Conservation (phyloP, 2,888 invertebrate species). For the Quadroppia sp. region DNA sequence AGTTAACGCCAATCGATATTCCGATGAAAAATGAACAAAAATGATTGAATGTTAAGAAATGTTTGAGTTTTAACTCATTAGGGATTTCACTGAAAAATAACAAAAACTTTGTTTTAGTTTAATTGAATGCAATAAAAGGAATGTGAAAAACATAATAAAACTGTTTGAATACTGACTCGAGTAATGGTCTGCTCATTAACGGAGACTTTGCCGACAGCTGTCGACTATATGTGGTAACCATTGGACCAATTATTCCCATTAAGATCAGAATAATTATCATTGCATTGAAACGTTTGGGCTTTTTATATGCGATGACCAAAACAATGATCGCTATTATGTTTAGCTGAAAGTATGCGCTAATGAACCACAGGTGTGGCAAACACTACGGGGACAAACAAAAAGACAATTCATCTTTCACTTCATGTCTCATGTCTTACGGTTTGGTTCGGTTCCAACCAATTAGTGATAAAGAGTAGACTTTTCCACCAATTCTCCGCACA, state of each 20-base stretch:
- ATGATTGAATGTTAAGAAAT: conserved; percentile 35
- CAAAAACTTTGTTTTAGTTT: background rate
- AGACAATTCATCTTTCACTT: background rate
- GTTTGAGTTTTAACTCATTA: background rate
- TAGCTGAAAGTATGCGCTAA: conserved; percentile 38
- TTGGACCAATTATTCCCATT: conserved; percentile 18
- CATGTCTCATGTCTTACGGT: conserved; percentile 2
- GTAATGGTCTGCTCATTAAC: conserved; percentile 22
- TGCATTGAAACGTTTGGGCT: background rate
- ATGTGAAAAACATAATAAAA: no score
- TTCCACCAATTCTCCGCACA: conserved; percentile 12
- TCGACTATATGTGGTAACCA: background rate
- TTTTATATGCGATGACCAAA: conserved; percentile 26
- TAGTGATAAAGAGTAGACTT: conserved; percentile 18
- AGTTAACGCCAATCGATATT: conserved; percentile 27
- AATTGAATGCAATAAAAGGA: no score
- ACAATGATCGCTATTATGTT: conserved; percentile 31
- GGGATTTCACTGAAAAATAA: conserved; percentile 31
- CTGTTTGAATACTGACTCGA: conserved; percentile 15
- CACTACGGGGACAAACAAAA: conserved; percentile 6
- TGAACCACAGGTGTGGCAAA: conserved; percentile 39
- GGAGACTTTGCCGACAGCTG: background rate
- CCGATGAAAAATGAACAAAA: conserved; percentile 40
- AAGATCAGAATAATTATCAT: background rate
- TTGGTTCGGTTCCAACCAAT: background rate